Evolutionary conservation across 2,797 vertebrate genomes (phyloP).

Genomic region (Hydrophis major): DNA sequence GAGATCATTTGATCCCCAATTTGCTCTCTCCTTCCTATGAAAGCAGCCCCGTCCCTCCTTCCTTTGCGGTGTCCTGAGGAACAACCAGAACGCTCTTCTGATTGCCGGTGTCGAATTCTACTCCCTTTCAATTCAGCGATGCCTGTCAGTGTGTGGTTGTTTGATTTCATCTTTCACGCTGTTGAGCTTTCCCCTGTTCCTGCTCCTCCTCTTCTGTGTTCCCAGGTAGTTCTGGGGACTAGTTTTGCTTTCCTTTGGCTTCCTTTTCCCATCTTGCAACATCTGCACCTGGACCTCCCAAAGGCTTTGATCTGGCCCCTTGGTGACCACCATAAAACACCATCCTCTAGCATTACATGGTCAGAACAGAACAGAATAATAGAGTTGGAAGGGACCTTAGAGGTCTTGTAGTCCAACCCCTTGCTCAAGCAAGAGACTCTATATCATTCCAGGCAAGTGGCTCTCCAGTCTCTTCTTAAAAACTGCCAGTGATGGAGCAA

Average conservation of each 20-base stretch:
- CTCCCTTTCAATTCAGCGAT: not conserved
- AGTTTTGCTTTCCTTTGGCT: not conserved
- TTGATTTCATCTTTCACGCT: not conserved
- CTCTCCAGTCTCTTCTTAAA: too few relatives aligned
- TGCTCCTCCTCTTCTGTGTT: not conserved
- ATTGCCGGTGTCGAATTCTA: not conserved
- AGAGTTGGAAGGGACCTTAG: too few relatives aligned
- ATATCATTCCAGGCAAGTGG: too few relatives aligned
- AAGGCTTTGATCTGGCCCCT: not conserved
- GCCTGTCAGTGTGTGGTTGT: not conserved
- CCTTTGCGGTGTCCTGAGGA: not conserved
- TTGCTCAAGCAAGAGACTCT: too few relatives aligned
- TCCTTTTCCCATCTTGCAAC: not conserved
- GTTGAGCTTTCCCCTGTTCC: not conserved
- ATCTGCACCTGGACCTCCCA: not conserved
- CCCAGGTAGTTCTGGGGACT: not conserved
- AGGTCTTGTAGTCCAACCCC: too few relatives aligned
- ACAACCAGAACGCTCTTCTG: not conserved
- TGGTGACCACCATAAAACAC: not conserved
- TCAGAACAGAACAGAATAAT: too few relatives aligned
- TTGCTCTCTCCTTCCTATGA: not conserved
- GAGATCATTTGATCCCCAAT: not conserved
- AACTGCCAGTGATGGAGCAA: too few relatives aligned
- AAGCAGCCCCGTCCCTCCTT: not conserved
- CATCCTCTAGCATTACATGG: too few relatives aligned